Conservation (phyloP, 2,888 invertebrate species). For the Thymelicus sylvestris region DNA sequence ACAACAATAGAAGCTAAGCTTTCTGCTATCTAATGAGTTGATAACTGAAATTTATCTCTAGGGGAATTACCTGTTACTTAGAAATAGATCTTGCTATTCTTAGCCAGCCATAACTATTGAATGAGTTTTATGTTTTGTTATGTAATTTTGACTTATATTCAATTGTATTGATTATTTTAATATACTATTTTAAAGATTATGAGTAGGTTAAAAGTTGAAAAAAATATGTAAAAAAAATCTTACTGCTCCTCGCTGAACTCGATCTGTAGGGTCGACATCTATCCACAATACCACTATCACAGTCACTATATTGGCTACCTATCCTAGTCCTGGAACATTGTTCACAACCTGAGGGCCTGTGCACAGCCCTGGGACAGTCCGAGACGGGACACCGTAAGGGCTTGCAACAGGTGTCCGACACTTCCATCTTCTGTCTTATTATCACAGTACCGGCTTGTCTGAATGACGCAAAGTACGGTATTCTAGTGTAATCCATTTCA, state of each 20-base stretch:
- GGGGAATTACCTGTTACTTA: conserved; percentile 21
- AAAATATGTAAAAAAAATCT: conserved; percentile 54
- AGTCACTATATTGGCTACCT: conserved; percentile 76
- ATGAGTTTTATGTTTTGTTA: background rate
- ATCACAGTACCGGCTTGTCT: conserved; percentile 73
- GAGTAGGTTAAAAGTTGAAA: conserved; percentile 15
- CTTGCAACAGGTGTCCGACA: conserved; percentile 52
- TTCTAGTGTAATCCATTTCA: conserved; percentile 73
- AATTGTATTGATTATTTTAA: no score
- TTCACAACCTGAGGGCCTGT: conserved; percentile 68
- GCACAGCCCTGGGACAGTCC: conserved; percentile 52
- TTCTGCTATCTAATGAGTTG: conserved; percentile 28
- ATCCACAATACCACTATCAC: conserved; percentile 77
- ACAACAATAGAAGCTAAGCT: conserved; percentile 40
- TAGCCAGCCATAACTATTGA: no score
- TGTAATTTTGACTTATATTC: background rate
- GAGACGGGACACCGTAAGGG: conserved; percentile 51
- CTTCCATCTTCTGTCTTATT: conserved; percentile 72
- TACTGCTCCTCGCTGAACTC: conserved; percentile 76
- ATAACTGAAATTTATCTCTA: conserved; percentile 12
- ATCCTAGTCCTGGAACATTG: conserved; percentile 75
- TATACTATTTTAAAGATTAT: conserved; percentile 10
- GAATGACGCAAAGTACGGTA: conserved; percentile 71
- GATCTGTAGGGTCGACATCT: conserved; percentile 69
- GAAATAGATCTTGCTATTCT: background rate